Percentiles rank a stretch among this genome's conserved stretches.
These are phyloP conservation scores for Lamproptera curius DNA, from an alignment of 2,888 invertebrate species.

Conservation along the genomic window DNA sequence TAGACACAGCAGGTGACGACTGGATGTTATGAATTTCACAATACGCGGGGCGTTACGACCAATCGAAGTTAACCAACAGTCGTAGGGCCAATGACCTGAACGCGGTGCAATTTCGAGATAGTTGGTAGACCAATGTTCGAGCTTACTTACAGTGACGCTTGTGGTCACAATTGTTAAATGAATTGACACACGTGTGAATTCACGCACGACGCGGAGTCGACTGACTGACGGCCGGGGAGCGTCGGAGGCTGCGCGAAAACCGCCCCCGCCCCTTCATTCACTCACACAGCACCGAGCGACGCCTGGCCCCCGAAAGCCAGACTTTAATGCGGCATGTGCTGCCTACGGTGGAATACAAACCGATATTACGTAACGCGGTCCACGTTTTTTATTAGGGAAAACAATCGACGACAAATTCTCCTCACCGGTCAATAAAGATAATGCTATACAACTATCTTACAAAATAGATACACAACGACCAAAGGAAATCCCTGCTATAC, in stretches of 20 bases:
- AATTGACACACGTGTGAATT: constrained; percentile 49
- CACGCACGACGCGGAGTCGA: constrained; percentile 64
- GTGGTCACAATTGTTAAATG: constrained; percentile 54
- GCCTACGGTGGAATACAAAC: constrained; percentile 51
- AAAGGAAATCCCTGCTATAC: too few species aligned
- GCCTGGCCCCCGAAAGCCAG: constrained; percentile 66
- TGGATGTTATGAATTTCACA: constrained; percentile 40
- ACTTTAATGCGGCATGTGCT: constrained; percentile 70
- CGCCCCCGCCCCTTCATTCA: constrained; percentile 72
- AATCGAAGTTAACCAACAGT: too few species aligned
- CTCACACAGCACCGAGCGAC: constrained; percentile 51
- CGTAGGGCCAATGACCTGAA: too few species aligned
- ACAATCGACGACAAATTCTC: too few species aligned
- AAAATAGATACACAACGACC: too few species aligned
- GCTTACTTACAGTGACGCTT: constrained; percentile 59
- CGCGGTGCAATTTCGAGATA: constrained; percentile 43
- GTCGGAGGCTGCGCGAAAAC: constrained; percentile 69
- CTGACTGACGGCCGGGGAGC: constrained; percentile 60
- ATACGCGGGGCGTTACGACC: too few species aligned
- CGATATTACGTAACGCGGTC: constrained; percentile 26
- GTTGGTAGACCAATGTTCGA: constrained; percentile 32
- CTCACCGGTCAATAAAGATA: too few species aligned
- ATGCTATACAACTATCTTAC: too few species aligned
- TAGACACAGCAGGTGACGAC: constrained; percentile 62
- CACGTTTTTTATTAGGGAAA: too few species aligned